Conservation (phyloP, 2,113 vertebrate genomes). For the Nicator chloris region DNA sequence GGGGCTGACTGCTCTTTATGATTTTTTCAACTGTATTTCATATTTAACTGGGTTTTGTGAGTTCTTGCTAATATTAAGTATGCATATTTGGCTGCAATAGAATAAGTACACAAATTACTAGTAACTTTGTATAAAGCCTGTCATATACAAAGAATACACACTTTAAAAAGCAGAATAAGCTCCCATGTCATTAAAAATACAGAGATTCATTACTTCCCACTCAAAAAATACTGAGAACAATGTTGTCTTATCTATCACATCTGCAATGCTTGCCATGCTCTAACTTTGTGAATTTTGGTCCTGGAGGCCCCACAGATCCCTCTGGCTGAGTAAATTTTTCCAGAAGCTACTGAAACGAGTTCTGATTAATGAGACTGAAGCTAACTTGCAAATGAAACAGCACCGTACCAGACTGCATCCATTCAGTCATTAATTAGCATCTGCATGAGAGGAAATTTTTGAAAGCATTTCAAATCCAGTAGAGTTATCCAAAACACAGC, state of each 20-base stretch:
- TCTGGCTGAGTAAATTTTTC: not conserved
- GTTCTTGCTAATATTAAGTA: not conserved
- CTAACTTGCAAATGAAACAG: not conserved
- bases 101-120: not conserved
- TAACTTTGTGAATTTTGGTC: not conserved
- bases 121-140: not conserved
- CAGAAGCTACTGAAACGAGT: not conserved
- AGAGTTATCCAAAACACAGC: not conserved
- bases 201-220: not conserved
- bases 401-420: not conserved
- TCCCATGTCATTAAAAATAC: not conserved
- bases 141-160: not conserved
- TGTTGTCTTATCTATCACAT: not conserved
- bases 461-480: not conserved
- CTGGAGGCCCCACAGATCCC: not conserved
- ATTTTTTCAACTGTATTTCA: not conserved
- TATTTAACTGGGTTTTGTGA: slow-evolving; percentile 15
- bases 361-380: not conserved
- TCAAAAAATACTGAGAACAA: not conserved
- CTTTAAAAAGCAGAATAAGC: not conserved
- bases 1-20: not conserved
- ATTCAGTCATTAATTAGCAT: not conserved
- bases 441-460: not conserved
- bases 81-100: not conserved
- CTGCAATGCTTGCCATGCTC: not conserved